Conservation (phyloP, 1,140 invertebrate species). For the Dermatophagoides farinae region DNA sequence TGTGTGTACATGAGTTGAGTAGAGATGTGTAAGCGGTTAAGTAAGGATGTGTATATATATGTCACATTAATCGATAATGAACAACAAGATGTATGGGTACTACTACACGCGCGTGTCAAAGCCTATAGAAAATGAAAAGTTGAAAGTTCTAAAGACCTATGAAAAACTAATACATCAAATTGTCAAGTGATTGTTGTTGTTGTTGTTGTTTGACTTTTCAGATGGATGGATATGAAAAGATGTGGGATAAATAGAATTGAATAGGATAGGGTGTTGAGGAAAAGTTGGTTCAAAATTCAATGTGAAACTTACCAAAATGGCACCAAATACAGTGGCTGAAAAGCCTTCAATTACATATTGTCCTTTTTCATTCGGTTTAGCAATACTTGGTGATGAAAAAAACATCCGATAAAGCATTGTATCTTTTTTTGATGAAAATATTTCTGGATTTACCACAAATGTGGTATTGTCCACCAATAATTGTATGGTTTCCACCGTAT, state of each 20-base stretch:
- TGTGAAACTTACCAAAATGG: constrained; percentile 45
- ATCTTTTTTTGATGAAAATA: constrained; percentile 75
- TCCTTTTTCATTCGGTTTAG: constrained; percentile 77
- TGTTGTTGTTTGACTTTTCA: too few species aligned
- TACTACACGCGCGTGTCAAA: too few species aligned
- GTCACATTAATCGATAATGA: not conserved
- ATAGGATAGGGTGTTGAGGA: too few species aligned
- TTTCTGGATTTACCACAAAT: constrained; percentile 68
- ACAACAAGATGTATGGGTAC: not conserved
- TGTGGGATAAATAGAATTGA: too few species aligned
- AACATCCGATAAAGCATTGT: constrained; percentile 94
- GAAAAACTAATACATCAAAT: too few species aligned
- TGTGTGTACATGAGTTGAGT: too few species aligned
- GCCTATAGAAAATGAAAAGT: too few species aligned
- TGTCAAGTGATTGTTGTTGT: too few species aligned
- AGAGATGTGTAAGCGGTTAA: too few species aligned
- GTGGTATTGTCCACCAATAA: constrained; percentile 80
- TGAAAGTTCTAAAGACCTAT: too few species aligned
- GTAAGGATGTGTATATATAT: not conserved
- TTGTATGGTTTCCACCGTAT: constrained; percentile 51
- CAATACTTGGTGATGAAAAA: constrained; percentile 43
- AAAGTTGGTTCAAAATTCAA: too few species aligned
- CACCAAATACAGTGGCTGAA: constrained; percentile 77
- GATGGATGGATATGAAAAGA: too few species aligned
- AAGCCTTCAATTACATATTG: constrained; percentile 97